Conservation (phyloP, 2,113 vertebrate species). For the Coracopsis vasa region DNA sequence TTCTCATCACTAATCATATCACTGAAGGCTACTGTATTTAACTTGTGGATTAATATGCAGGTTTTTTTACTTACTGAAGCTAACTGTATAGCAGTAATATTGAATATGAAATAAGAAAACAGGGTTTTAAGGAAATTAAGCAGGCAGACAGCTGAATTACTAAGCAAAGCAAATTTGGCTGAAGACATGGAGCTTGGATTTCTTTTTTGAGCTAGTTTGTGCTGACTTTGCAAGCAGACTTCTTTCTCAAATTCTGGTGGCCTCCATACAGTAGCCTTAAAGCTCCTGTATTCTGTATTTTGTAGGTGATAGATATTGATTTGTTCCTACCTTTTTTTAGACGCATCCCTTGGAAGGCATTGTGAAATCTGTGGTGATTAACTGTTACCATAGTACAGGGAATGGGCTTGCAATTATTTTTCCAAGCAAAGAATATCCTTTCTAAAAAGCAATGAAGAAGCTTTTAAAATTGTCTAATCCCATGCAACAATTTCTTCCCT, state of each 20-base stretch:
- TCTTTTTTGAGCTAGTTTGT: not conserved
- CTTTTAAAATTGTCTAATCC: not conserved
- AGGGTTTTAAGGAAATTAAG: not conserved
- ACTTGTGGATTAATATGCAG: not conserved
- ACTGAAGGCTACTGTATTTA: not conserved
- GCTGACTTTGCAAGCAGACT: not conserved
- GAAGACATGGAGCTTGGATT: not conserved
- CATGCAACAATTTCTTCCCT: not conserved
- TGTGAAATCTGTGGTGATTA: not conserved
- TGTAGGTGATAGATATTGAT: not conserved
- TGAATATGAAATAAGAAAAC: not conserved
- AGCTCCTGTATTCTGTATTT: fast-evolving
- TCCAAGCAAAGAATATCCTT: not conserved
- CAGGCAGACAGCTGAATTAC: not conserved
- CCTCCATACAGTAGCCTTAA: not conserved
- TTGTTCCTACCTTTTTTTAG: not conserved
- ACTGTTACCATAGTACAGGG: not conserved
- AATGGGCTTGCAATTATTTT: not conserved
- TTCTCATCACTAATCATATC: not conserved
- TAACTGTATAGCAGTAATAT: not conserved
- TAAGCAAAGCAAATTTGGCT: not conserved
- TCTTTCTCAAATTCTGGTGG: not conserved
- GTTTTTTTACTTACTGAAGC: not conserved
- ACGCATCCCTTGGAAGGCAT: not conserved
- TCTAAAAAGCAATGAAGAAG: not conserved